Conservation (phyloP, 2,888 invertebrate species). For the Acanthococcus lagerstroemiae region DNA sequence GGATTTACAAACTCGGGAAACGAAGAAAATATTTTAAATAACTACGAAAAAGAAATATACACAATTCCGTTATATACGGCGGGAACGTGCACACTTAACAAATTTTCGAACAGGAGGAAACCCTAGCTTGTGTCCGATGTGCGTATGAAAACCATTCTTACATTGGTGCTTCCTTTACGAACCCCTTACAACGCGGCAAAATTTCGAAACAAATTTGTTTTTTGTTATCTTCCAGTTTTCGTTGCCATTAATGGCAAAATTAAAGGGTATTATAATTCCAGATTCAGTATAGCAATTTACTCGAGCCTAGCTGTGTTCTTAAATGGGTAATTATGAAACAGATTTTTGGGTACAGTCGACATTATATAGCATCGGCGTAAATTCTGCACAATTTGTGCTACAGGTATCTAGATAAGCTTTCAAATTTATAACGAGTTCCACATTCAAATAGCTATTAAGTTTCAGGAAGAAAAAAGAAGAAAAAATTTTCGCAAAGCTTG, state of each 20-base stretch:
- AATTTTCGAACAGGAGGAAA: neutral
- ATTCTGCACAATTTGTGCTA: too few relatives aligned
- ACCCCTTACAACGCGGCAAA: neutral
- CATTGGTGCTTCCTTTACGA: neutral
- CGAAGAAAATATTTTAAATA: too few relatives aligned
- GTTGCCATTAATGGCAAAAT: neutral
- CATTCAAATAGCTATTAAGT: too few relatives aligned
- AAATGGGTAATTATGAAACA: neutral
- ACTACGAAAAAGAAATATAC: too few relatives aligned
- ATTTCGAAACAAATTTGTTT: neutral
- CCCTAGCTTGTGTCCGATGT: neutral
- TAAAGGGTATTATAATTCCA: neutral
- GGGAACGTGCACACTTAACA: too few relatives aligned
- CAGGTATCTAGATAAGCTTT: too few relatives aligned
- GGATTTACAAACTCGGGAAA: neutral
- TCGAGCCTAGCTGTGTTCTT: neutral
- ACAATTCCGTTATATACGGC: too few relatives aligned
- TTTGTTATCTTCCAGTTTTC: neutral
- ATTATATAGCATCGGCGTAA: too few relatives aligned
- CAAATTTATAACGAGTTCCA: too few relatives aligned
- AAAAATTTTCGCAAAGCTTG: too few relatives aligned
- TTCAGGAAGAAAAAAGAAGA: too few relatives aligned
- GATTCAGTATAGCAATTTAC: neutral
- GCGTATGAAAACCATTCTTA: neutral
- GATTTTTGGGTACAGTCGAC: neutral